Evolutionary conservation across 2,113 vertebrate genomes (phyloP), one percentile per base, ranked within the genome.

Genomic region (Vombatus ursinus): DNA sequence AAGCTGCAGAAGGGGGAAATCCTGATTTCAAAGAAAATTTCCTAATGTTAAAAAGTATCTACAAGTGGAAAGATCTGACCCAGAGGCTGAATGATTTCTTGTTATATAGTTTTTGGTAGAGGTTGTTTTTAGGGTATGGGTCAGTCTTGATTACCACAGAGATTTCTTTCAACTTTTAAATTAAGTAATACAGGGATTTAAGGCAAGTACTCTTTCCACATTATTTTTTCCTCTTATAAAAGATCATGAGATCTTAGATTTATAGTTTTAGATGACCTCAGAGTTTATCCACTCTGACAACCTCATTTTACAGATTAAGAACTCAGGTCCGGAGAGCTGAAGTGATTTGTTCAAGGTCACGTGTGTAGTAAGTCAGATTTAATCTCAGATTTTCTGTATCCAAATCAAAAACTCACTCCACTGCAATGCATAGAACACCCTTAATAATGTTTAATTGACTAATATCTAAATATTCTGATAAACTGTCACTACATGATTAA

Each of bases 371-470:
- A 57, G 25, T 19, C 8, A 19, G 12, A 84, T 84, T 84, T 84
- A 44, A 44, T 44, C n/a, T 84, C 68, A 37, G 28, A 2, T 68
- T 14, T 37, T 37, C 31, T 68, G 11, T 68, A 68, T 37, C 10
- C 57, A 37, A 68, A 57, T 57, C 54, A 77, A 84, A 44, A 96
- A 90, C 50, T 50, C 12, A 92, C 22, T n/a, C 94, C 61, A 91
- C 19, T 37, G 68, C 92, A 92, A 37, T 90, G 23, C 89, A 94
- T 28, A 49, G 11, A 93, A 84, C 8, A n/a, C 0, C 0, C 26
- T 91, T 57, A 93, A n/a, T 57, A 12, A 49, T 89, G 89, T 89
- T 84, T 93, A 23, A 89, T 96, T 94, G 31, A 92, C 37, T 94
- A 48, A 23, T 61, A 90, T 84, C 16, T 84, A 84, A 44, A 84